These are phyloP conservation scores for Callipepla squamata DNA, from an alignment of 2,113 vertebrate genomes.

Conservation along the genomic window DNA sequence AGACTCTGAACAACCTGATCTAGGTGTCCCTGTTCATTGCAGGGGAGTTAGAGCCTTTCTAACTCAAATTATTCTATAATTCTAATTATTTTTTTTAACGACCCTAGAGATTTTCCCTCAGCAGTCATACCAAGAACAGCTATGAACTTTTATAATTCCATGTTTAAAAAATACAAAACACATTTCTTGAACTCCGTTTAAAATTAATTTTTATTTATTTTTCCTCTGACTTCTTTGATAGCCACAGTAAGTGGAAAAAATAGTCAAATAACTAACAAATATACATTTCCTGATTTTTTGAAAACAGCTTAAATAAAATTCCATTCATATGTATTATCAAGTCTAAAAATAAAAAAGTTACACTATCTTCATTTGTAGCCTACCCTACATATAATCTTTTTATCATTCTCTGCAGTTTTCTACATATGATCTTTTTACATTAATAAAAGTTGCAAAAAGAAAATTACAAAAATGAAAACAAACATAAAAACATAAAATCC, in stretches of 20 bases:
- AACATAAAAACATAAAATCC: background rate
- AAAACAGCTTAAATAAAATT: constrained; percentile 15
- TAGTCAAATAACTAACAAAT: background rate
- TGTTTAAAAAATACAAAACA: background rate
- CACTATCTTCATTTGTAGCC: background rate
- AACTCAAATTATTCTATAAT: background rate
- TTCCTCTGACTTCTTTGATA: constrained; percentile 17
- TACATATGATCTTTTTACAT: background rate
- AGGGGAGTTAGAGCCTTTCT: background rate
- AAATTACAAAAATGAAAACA: background rate
- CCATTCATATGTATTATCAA: background rate
- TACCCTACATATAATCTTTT: background rate
- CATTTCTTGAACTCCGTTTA: constrained; percentile 27
- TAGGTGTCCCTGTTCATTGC: too few relatives aligned
- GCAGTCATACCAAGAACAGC: background rate
- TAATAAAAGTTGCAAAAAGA: background rate
- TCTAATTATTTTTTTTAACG: constrained; percentile 5
- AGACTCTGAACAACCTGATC: background rate
- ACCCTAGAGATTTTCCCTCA: constrained; percentile 30
- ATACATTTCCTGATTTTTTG: constrained; percentile 17
- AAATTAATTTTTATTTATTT: background rate
- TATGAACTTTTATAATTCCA: background rate
- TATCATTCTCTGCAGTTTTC: background rate
- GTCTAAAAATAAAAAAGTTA: constrained; percentile 21
- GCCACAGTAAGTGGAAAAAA: constrained; percentile 1